Percentiles rank a stretch among this genome's conserved stretches.
phyloP scores from a whole-genome alignment of 1,140 invertebrate genomes.

The Zaprionus africanus region DNA sequence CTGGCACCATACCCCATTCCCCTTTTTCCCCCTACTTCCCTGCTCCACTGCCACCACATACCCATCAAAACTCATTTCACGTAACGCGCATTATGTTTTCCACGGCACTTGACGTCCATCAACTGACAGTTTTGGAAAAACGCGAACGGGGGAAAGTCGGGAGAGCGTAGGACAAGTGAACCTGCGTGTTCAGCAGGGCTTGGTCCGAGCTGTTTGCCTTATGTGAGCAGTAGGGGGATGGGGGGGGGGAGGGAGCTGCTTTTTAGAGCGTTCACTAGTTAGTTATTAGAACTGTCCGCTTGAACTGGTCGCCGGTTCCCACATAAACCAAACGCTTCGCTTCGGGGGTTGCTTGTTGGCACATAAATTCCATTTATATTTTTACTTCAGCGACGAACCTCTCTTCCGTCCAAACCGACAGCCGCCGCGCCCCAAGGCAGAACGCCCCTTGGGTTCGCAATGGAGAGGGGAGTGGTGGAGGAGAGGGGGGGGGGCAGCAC shows the following conservation, averaged over 20 bases:
- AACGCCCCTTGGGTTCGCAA: conserved; percentile 42
- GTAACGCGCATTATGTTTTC: conserved; percentile 78
- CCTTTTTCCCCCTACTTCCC: background rate
- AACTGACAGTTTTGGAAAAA: conserved; percentile 64
- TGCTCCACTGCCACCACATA: conserved; percentile 8
- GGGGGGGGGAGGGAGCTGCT: background rate
- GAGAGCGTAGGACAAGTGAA: background rate
- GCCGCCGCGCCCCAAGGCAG: conserved; percentile 57
- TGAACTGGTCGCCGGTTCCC: conserved; percentile 46
- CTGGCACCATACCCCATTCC: background rate
- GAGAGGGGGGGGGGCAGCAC: conserved; percentile 18
- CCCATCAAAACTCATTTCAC: conserved; percentile 78
- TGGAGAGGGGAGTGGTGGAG: background rate
- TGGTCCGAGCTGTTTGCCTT: conserved; percentile 32
- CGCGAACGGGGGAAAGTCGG: too few relatives aligned
- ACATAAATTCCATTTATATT: conserved; percentile 82
- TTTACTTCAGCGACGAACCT: conserved; percentile 37
- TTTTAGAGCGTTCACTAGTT: conserved; percentile 35
- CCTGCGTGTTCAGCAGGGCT: conserved; percentile 36
- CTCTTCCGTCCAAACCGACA: conserved; percentile 28
- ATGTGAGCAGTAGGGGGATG: background rate
- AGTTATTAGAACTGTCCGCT: conserved; percentile 48
- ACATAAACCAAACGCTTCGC: conserved; percentile 52
- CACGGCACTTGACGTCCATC: conserved; percentile 74
- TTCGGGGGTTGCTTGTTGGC: conserved; percentile 23